Evolutionary conservation across 2,113 vertebrate genomes (phyloP), one percentile per base, ranked within the genome.

Genomic region (Rhagologus leucostigma): DNA sequence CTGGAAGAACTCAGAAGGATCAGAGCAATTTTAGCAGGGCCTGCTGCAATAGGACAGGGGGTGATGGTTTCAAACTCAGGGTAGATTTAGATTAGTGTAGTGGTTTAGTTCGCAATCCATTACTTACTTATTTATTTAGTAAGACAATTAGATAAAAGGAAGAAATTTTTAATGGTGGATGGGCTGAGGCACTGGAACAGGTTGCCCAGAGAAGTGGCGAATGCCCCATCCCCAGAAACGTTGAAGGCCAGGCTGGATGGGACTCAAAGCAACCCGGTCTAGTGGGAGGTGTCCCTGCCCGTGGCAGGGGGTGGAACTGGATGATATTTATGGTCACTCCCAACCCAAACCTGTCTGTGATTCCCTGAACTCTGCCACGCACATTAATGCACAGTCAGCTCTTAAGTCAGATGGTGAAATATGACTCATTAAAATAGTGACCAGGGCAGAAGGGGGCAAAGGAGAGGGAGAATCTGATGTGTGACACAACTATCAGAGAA

Each of bases 231-330:
- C 42, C n/a, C 68, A 27, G 39, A 29, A 74, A n/a, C 1, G 1
- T 0, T 19, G 44, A 26, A n/a, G 10, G 22, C 6, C 30, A 30
- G 53, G 8, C 0, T 59, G 77, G 65, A 57, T 0, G 4, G 42
- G 42, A 5, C n/a, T 53, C 10, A 6, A 1, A 67, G 29, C 39
- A 46, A 1, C 16, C 24, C 53, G 53, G 9, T 2, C 2, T 2
- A 5, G 29, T 26, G 63, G 21, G 27, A 11, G 9, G 11, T 12
- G 19, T 57, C 42, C 59, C 64, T 77, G 30, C 8, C 32, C 4
- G 23, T 7, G 42, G 22, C 60, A 47, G 11, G 21, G 27, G 7
- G 1, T 37, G 74, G 55, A 16, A 49, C 65, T 68, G 37, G 32
- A 8, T 8, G 49, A 30, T 5, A 10, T 50, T 69, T 69, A 5